Percentiles rank a stretch among this genome's conserved stretches.
phyloP scores from a whole-genome alignment of 2,888 invertebrate genomes.

The Ferrisia virgata region DNA sequence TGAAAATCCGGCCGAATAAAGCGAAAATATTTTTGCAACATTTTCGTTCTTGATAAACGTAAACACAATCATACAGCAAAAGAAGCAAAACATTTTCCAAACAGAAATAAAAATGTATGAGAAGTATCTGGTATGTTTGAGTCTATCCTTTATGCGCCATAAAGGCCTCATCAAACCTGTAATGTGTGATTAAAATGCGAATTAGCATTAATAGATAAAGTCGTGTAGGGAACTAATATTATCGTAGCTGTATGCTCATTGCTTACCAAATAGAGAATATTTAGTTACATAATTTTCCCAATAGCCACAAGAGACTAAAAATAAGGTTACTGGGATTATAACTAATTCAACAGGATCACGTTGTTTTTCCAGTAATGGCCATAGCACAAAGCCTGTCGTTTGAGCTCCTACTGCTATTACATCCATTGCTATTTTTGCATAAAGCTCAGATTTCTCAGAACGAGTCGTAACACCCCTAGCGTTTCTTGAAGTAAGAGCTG shows the following conservation, averaged over 20 bases:
- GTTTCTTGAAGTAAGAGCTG: conserved; percentile 76
- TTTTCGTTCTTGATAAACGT: conserved; percentile 73
- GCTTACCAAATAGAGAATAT: conserved; percentile 74
- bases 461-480: conserved; percentile 62
- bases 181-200: conserved; percentile 47
- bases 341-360: conserved; percentile 71
- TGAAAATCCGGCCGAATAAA: conserved; percentile 71
- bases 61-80: conserved; percentile 70
- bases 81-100: conserved; percentile 84
- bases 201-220: too few relatives aligned
- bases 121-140: conserved; percentile 79
- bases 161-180: conserved; percentile 68
- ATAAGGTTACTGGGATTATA: conserved; percentile 72
- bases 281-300: conserved; percentile 96
- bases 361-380: conserved; percentile 75
- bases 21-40: conserved; percentile 71
- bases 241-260: too few relatives aligned
- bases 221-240: too few relatives aligned
- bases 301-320: conserved; percentile 89
- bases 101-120: conserved; percentile 84
- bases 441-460: conserved; percentile 51
- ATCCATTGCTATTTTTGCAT: conserved; percentile 71
- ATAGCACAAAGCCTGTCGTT: conserved; percentile 84
- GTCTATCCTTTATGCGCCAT: conserved; percentile 73
- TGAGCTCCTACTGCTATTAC: conserved; percentile 82